These are phyloP conservation scores for Ptychochromis oligacanthus DNA, from an alignment of 2,113 vertebrate species.

Conservation along the genomic window DNA sequence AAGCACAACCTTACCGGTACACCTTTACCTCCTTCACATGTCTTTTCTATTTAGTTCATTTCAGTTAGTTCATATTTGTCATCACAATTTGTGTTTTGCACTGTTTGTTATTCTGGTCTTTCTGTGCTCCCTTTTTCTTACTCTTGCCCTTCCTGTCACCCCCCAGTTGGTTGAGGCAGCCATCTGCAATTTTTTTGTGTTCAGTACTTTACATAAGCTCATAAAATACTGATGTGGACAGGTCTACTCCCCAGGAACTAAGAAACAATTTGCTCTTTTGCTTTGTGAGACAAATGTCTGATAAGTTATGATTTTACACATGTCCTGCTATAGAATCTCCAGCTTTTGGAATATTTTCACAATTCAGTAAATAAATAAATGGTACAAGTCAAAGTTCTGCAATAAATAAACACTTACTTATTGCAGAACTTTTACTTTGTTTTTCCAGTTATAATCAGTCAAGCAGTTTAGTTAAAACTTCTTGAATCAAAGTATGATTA, in stretches of 20 bases:
- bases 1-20: constrained; percentile 91
- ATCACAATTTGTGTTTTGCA: background rate
- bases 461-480: background rate
- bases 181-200: background rate
- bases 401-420: background rate
- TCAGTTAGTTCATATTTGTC: background rate
- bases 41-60: background rate
- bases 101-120: background rate
- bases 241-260: background rate
- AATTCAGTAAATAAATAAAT: no score
- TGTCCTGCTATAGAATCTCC: no score
- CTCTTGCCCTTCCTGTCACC: background rate
- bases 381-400: background rate
- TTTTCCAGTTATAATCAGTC: background rate
- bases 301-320: no score
- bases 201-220: background rate
- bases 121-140: background rate
- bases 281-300: background rate
- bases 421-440: background rate
- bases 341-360: no score
- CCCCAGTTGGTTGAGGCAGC: background rate
- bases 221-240: background rate
- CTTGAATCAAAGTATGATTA: no score
- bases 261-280: background rate
- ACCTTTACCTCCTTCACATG: background rate